Evolutionary conservation across 2,797 vertebrate species (phyloP).

Genomic region (Labroides dimidiatus): DNA sequence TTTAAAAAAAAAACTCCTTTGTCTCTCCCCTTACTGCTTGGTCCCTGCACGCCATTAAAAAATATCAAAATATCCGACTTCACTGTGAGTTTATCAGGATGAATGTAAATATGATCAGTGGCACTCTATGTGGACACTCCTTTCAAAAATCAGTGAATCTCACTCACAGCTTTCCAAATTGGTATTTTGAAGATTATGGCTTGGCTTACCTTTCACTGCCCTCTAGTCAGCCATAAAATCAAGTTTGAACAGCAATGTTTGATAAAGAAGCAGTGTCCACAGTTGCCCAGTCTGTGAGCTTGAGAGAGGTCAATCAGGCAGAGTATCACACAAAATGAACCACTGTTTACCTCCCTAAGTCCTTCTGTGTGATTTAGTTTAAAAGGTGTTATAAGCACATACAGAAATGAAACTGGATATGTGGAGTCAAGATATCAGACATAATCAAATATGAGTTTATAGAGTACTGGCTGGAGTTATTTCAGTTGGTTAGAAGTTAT

Average conservation of each 20-base stretch:
- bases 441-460: too few relatives aligned
- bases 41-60: too few relatives aligned
- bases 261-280: constrained; percentile 1
- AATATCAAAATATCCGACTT: too few relatives aligned
- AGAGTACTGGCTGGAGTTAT: too few relatives aligned
- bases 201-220: background rate
- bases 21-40: too few relatives aligned
- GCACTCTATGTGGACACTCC: background rate
- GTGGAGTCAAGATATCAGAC: too few relatives aligned
- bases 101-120: background rate
- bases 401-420: background rate
- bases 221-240: constrained; percentile 20
- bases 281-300: background rate
- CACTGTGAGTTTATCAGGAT: background rate
- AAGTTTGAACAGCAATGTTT: constrained; percentile 5
- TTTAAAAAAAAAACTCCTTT: too few relatives aligned
- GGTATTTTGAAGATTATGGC: constrained; percentile 3
- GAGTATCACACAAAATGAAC: background rate
- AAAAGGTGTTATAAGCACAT: background rate
- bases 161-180: background rate
- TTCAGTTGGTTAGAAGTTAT: too few relatives aligned
- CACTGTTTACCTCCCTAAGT: background rate
- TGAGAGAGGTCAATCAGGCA: background rate
- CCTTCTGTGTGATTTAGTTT: background rate
- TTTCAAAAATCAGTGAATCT: background rate